These are phyloP conservation scores for Cynaeus angustus DNA, from an alignment of 2,888 invertebrate species.

Conservation along the genomic window DNA sequence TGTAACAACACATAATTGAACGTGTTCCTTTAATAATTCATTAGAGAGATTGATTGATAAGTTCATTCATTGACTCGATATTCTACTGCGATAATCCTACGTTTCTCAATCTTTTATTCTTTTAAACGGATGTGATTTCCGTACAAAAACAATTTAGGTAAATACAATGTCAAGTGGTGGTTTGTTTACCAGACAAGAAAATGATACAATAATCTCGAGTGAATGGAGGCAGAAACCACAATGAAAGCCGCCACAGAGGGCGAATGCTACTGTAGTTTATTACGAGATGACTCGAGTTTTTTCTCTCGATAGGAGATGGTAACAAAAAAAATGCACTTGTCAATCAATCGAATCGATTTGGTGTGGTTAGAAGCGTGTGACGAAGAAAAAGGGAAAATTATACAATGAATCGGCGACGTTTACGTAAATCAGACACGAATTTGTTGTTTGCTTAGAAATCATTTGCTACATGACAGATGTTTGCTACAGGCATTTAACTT, in stretches of 20 bases:
- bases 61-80: slow-evolving; percentile 15
- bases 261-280: slow-evolving; percentile 7
- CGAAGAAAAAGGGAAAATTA: no score
- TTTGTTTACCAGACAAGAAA: slow-evolving; percentile 13
- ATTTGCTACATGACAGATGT: no score
- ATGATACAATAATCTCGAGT: background rate
- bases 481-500: no score
- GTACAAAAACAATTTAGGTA: background rate
- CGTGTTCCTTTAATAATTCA: slow-evolving; percentile 40
- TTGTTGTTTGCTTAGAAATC: no score
- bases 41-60: slow-evolving; percentile 34
- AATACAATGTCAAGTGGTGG: slow-evolving; percentile 3
- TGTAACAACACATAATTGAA: slow-evolving; percentile 39
- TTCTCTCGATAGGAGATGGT: no score
- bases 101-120: slow-evolving; percentile 14
- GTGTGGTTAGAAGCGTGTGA: no score
- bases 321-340: background rate
- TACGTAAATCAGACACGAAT: no score
- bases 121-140: slow-evolving; percentile 4
- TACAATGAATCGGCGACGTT: no score
- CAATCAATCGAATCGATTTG: no score
- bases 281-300: slow-evolving; percentile 14
- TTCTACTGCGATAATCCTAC: slow-evolving; percentile 13
- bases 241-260: slow-evolving; percentile 5
- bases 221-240: slow-evolving; percentile 19